Percentiles rank a stretch among this genome's conserved stretches.
Conservation (phyloP, 2,888 invertebrate species). For the Polymixis flavicincta region DNA sequence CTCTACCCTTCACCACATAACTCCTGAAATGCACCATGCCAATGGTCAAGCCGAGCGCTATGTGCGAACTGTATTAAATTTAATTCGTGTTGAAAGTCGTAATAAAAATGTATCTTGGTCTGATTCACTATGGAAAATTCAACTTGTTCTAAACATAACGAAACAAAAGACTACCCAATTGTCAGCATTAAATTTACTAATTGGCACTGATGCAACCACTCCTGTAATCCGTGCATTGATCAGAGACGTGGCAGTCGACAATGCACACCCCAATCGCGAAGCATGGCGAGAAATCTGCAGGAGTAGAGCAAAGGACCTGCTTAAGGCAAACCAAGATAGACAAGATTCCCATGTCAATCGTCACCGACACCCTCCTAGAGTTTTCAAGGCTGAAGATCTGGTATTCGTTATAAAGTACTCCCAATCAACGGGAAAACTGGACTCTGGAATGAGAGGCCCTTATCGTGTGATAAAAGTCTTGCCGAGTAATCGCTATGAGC, state of each 20-base stretch:
- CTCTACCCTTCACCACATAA: neutral
- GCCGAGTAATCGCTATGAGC: too few species aligned
- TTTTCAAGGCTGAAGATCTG: too few species aligned
- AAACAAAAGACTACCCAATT: conserved; percentile 5
- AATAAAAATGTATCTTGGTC: conserved; percentile 5
- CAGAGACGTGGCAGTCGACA: conserved; percentile 2
- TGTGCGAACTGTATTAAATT: conserved; percentile 4
- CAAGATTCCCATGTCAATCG: too few species aligned
- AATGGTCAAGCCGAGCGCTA: neutral
- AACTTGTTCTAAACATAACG: conserved; percentile 10
- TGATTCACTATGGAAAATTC: conserved; percentile 11
- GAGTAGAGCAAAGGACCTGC: too few species aligned
- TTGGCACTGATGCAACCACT: conserved; percentile 10
- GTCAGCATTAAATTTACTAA: conserved; percentile 12
- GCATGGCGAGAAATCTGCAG: too few species aligned
- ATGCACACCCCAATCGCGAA: too few species aligned
- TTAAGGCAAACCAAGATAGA: too few species aligned
- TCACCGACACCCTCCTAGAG: too few species aligned
- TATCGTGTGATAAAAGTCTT: too few species aligned
- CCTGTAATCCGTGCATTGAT: conserved; percentile 13
- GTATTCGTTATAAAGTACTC: too few species aligned
- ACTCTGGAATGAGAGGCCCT: too few species aligned
- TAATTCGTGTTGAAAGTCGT: conserved; percentile 3
- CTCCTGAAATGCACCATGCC: conserved; percentile 5
- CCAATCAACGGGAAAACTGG: too few species aligned